Conservation (phyloP, 2,888 invertebrate genomes). For the Macrophya annulata region DNA sequence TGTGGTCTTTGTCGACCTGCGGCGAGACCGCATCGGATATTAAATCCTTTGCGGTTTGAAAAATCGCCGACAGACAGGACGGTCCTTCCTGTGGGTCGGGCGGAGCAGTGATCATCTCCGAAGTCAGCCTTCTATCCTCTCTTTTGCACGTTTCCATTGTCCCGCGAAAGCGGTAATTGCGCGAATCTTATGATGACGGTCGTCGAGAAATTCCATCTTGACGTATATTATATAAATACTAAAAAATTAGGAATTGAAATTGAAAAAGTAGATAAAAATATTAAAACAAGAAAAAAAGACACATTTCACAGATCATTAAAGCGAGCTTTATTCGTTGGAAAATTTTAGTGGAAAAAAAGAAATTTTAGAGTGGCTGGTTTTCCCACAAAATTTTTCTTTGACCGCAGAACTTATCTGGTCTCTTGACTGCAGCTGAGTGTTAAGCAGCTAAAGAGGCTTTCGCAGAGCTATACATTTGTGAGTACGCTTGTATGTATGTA, state of each 20-base stretch:
- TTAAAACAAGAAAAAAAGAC: no score
- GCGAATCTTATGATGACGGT: slow-evolving; percentile 19
- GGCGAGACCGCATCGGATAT: slow-evolving; percentile 50
- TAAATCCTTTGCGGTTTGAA: slow-evolving; percentile 54
- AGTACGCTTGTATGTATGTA: neutral
- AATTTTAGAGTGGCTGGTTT: slow-evolving; percentile 9
- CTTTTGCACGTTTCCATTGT: slow-evolving; percentile 52
- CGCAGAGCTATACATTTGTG: neutral
- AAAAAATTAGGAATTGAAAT: slow-evolving; percentile 20
- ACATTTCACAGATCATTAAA: neutral
- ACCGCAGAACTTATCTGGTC: slow-evolving; percentile 38
- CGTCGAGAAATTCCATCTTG: slow-evolving; percentile 39
- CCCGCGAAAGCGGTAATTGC: slow-evolving; percentile 37
- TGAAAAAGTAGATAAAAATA: neutral
- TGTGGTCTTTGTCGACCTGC: slow-evolving; percentile 51
- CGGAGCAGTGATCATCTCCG: slow-evolving; percentile 50
- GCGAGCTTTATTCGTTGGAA: neutral
- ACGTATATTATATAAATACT: slow-evolving; percentile 26
- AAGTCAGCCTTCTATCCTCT: slow-evolving; percentile 36
- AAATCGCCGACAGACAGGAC: slow-evolving; percentile 53
- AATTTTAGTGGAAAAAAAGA: neutral
- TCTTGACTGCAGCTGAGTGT: slow-evolving; percentile 13
- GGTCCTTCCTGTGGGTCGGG: slow-evolving; percentile 46
- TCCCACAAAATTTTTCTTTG: slow-evolving; percentile 27
- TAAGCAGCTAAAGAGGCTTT: slow-evolving; percentile 41